Percentiles rank a stretch among this genome's conserved stretches.
These are phyloP conservation scores for Otolemur garnettii DNA, from an alignment of 2,113 vertebrate species.

Conservation along the genomic window DNA sequence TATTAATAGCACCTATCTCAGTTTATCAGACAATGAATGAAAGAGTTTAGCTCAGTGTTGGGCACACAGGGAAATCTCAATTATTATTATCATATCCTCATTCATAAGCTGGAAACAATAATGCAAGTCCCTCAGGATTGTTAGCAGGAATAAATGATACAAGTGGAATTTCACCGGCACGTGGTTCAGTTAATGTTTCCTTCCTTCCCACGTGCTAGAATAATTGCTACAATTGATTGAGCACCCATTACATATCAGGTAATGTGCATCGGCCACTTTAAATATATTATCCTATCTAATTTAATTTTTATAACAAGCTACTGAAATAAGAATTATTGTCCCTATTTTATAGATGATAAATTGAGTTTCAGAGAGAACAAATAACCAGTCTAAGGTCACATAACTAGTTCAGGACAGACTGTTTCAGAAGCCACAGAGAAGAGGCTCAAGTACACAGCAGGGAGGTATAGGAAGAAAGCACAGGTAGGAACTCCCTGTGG, in stretches of 20 bases:
- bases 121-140: not conserved
- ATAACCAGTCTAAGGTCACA: not conserved
- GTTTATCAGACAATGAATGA: not conserved
- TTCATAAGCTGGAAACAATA: slow-evolving; percentile 45
- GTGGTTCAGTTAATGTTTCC: not conserved
- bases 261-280: slow-evolving; percentile 42
- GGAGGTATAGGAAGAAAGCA: not conserved
- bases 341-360: slow-evolving; percentile 63
- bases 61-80: not conserved
- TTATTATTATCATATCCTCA: not conserved
- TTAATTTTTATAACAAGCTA: slow-evolving; percentile 62
- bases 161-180: slow-evolving; percentile 6
- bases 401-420: slow-evolving; percentile 44
- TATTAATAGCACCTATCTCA: not conserved
- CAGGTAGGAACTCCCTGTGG: not conserved
- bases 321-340: slow-evolving; percentile 60
- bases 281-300: slow-evolving; percentile 47
- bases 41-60: not conserved
- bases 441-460: not conserved
- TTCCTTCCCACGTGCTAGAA: slow-evolving; percentile 2
- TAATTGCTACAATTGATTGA: slow-evolving; percentile 25
- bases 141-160: slow-evolving; percentile 12
- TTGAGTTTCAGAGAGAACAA: slow-evolving; percentile 62
- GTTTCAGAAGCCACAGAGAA: slow-evolving; percentile 37
- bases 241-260: not conserved